Conservation (phyloP, 92 coral and sea anemone genomes). For the Umimayanthus kanabou region DNA sequence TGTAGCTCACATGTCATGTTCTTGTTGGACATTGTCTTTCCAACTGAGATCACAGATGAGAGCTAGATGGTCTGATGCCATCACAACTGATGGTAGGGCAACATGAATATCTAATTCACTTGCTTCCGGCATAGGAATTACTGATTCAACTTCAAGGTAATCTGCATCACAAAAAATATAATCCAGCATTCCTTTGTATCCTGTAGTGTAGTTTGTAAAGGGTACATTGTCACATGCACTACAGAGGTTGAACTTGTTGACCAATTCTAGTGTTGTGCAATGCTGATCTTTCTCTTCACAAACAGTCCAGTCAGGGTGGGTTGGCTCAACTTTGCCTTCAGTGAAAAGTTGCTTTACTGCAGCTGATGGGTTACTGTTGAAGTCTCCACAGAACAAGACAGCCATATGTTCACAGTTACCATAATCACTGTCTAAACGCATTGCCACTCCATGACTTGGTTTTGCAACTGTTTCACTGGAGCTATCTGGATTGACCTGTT, state of each 20-base stretch:
- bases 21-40: constrained; percentile 33
- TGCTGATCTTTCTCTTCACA: constrained; percentile 78
- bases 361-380: constrained; percentile 79
- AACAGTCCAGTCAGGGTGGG: constrained; percentile 82
- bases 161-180: constrained; percentile 79
- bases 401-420: constrained; percentile 53
- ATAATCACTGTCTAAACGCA: not conserved
- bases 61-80: constrained; percentile 97
- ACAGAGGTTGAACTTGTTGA: constrained; percentile 63
- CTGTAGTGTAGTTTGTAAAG: constrained; percentile 82
- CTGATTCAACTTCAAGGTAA: constrained; percentile 75
- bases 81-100: constrained; percentile 91
- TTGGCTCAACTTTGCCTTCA: constrained; percentile 53
- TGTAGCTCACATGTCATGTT: too few species aligned
- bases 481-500: not conserved
- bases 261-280: constrained; percentile 57
- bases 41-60: constrained; percentile 91
- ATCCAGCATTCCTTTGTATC: constrained; percentile 85
- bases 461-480: not conserved
- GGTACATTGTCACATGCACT: constrained; percentile 83
- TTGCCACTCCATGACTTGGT: not conserved
- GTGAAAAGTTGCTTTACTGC: constrained; percentile 74
- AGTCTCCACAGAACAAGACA: constrained; percentile 89
- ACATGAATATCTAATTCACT: constrained; percentile 74
- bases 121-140: constrained; percentile 84